phyloP scores from a whole-genome alignment of 2,113 vertebrate species.

The Anoplopoma fimbria region DNA sequence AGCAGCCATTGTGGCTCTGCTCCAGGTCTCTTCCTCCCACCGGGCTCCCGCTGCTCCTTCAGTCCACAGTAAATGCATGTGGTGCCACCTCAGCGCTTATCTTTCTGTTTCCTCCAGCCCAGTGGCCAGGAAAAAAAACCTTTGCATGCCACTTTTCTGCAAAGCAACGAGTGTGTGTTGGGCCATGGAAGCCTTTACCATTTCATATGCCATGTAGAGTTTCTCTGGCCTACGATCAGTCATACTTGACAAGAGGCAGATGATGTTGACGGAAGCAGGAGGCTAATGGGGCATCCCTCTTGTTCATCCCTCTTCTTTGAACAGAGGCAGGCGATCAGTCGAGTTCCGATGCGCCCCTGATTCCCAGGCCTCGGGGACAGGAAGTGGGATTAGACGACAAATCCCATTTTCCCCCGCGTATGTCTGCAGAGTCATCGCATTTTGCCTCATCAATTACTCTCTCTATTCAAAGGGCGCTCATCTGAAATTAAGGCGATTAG shows the following conservation, averaged over 20 bases:
- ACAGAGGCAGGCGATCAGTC: conserved; percentile 30
- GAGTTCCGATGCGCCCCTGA: conserved; percentile 53
- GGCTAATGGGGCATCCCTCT: conserved; percentile 17
- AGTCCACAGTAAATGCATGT: conserved; percentile 25
- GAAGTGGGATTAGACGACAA: conserved; percentile 81
- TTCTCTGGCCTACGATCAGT: conserved; percentile 7
- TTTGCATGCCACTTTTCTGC: neutral
- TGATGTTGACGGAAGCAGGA: conserved; percentile 41
- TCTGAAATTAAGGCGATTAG: conserved; percentile 83
- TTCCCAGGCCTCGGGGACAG: conserved; percentile 81
- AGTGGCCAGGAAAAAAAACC: neutral
- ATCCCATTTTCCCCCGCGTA: conserved; percentile 66
- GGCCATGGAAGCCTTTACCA: conserved; percentile 8
- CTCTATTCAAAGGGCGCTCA: conserved; percentile 69
- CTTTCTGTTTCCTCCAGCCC: conserved; percentile 30
- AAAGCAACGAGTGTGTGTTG: conserved; percentile 5
- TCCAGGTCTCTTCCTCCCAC: conserved; percentile 74
- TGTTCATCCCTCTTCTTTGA: conserved; percentile 16
- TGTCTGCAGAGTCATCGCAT: conserved; percentile 71
- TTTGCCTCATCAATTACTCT: conserved; percentile 72
- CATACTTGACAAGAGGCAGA: conserved; percentile 22
- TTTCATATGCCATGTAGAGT: conserved; percentile 29
- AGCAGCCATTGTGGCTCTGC: conserved; percentile 77
- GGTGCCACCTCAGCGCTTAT: conserved; percentile 62
- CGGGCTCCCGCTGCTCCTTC: conserved; percentile 60